Evolutionary conservation across 92 coral and sea anemone genomes (phyloP), one percentile per base, ranked within the genome.

Genomic region (Zoanthus sansibaricus): DNA sequence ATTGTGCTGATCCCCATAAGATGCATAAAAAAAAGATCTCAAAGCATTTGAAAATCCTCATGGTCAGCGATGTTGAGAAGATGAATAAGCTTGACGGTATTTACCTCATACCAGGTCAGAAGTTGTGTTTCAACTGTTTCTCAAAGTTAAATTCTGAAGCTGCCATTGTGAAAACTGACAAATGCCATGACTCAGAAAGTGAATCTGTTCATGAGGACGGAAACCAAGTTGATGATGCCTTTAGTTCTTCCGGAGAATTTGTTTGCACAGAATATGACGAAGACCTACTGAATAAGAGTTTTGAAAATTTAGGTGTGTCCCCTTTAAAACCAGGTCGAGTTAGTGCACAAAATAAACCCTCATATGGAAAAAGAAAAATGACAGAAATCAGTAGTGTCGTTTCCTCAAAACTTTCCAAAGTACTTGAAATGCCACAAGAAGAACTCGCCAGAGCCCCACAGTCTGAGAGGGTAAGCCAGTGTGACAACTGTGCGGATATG

Each of bases 381-480:
- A 18, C 25, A 44, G 78, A 74, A 74, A 45, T 74, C 59, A 74
- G 55, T 6, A 74, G 14, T 48, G 55, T 61, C 55, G 59, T 74
- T 74, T 74, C 78, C 21, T 44, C 78, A 74, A 74, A 74, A 74
- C 55, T 74, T n/a, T 46, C 78, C 59, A 74, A 74, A 74, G 78
- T 46, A 44, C 59, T 74, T 10, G 59, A 74, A 47, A 74, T 74
- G 55, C 78, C 78, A 74, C 78, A 67, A 67, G 45, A 25, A 67
- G 72, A 20, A 67, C 72, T 48, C 1, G 68, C 68, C 68, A 59
- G 68, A 59, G 68, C 68, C 68, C 68, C 21, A 66, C 31, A 66
- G 71, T 66, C 71, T 66, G 18, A 66, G 71, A 66, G 71, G 71
- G 71, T 66, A 66, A 66, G 71, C 37, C 71, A 5, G 71, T 66